Conservation (phyloP, 2,888 invertebrate species). For the Diarsia rubi region DNA sequence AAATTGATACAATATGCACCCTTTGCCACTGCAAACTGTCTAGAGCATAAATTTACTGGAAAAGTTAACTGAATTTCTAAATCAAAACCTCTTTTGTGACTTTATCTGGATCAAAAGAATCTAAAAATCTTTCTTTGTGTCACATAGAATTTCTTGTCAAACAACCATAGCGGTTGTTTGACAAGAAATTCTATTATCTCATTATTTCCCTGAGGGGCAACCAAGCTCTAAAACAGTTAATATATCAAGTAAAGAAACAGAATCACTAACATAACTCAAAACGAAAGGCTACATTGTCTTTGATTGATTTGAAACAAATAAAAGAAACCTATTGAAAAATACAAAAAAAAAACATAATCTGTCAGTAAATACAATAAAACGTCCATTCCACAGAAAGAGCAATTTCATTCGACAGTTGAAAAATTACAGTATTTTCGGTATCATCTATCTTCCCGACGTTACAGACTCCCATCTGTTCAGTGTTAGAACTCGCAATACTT, state of each 20-base stretch:
- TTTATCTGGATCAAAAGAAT: constrained; percentile 8
- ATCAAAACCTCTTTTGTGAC: constrained; percentile 35
- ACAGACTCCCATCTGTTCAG: constrained; percentile 43
- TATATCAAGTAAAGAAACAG: not conserved
- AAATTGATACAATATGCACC: constrained; percentile 41
- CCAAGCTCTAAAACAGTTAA: not conserved
- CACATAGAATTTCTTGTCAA: constrained; percentile 38
- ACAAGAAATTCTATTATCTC: no score
- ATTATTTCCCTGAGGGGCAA: not conserved
- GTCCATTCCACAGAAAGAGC: constrained; percentile 13
- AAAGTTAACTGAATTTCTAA: constrained; percentile 42
- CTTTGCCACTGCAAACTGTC: constrained; percentile 26
- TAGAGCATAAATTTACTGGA: constrained; percentile 18
- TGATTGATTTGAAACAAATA: not conserved
- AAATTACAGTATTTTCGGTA: constrained; percentile 40
- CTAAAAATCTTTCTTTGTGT: constrained; percentile 4
- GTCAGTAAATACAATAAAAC: not conserved
- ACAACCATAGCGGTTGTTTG: no score
- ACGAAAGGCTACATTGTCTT: not conserved
- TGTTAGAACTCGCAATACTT: constrained; percentile 23
- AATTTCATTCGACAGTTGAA: constrained; percentile 43
- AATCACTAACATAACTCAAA: constrained; percentile 2
- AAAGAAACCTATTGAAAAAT: not conserved
- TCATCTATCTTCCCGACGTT: constrained; percentile 44
- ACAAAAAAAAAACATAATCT: not conserved